Evolutionary conservation across 1,140 invertebrate genomes (phyloP), one percentile per base, ranked within the genome.

Genomic region (Achatina immaculata): DNA sequence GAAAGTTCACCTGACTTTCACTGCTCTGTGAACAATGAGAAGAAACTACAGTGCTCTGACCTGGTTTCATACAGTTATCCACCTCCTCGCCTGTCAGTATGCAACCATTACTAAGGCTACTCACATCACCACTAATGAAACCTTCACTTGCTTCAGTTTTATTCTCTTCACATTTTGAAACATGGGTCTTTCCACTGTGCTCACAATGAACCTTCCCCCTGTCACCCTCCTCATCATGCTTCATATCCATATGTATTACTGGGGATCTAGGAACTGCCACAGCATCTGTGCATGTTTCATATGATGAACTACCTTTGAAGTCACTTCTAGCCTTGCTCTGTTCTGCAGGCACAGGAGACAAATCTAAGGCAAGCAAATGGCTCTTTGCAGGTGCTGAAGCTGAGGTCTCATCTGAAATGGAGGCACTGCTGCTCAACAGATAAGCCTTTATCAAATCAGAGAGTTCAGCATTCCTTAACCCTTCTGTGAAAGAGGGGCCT

Each of bases 401-500:
- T n/a, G 19, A 14, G 31, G n/a, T 3, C 11, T 9, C 3, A 9
- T 68, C 65, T 14, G 38, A 68, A 4, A 1, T 45, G 68, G 42
- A 31, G 21, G 7, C 7, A 24, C 4, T 14, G 21, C n/a, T 14
- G 16, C 40, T 40, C 14, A 40, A 28, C 68, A 71, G 68, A 31
- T 71, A 71, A 42, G 68, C 24, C 38, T 71, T n/a, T 40, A 71
- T 71, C 68, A 71, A n/a, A n/a, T 40, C 42, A 28, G 9, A 21
- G 1, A 40, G 68, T 7, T 71, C 68, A 2, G 38, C 24, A 7
- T 40, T 45, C 36, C 4, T 19, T 31, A 42, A 31, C 6, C 40
- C 24, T 71, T 71, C 68, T 45, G 38, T 21, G 34, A 40, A 71
- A 9, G 42, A 71, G 34, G 21, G n/a, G 21, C 24, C 6, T 21